Evolutionary conservation across 2,113 vertebrate genomes (phyloP), one percentile per base, ranked within the genome.

Genomic region (Phasianus colchicus): DNA sequence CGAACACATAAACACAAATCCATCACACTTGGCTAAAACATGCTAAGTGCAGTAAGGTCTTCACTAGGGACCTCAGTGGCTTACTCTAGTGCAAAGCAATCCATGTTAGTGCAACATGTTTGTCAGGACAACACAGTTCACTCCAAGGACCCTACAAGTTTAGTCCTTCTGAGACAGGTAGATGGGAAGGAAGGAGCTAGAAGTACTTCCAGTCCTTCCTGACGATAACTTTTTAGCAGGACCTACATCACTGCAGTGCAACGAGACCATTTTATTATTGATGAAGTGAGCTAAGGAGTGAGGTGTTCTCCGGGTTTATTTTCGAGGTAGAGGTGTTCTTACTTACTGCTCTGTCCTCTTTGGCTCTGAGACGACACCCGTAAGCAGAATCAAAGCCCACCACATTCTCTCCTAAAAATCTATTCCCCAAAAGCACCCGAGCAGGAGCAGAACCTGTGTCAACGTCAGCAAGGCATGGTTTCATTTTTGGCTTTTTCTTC

Each of bases 291-390:
- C 36, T 45, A 79, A 74, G 0, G 2, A 82, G 60, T 11, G 66
- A 90, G 84, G 91, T 58, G 87, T 73, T 77, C 61, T 32, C 71
- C 83, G 87, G 84, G 38, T 77, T 93, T 91, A 29, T 85, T 95
- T 92, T 85, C 94, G 91, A 79, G 83, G 74, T 63, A 83, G 58
- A 76, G 63, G 63, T 34, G n/a, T 73, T 93, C 77, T 72, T 94
- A 65, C 66, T 87, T 74, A 89, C 58, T 83, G 36, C 38, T 86
- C 55, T 86, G 54, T 50, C n/a, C 42, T 48, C n/a, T 34, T 86
- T 42, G 83, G 58, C 50, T 58, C 47, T 78, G 25, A 34, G 42
- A 11, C 61, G 55, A 30, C 3, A 0, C 30, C 50, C 38, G 12
- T 29, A 63, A 58, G 36, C n/a, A 74, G 75, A 85, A 88, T 42